phyloP scores from a whole-genome alignment of 2,113 vertebrate genomes.

The Brienomyrus longianalis region DNA sequence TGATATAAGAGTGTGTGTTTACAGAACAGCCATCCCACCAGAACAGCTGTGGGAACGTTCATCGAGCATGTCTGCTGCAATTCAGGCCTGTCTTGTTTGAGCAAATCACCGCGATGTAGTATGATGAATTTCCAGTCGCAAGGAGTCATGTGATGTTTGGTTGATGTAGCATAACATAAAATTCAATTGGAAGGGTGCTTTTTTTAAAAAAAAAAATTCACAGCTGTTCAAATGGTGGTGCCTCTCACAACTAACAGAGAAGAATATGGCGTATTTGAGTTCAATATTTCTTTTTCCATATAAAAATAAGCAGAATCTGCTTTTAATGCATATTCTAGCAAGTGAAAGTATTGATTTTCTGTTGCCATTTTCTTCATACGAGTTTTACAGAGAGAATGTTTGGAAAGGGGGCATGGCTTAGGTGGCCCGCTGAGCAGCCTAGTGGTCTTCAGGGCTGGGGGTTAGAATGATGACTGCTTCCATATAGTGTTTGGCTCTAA shows the following conservation, averaged over 20 bases:
- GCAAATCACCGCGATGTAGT: not conserved
- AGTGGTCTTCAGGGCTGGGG: not conserved
- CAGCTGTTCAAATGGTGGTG: constrained; percentile 11
- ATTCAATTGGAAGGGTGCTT: not conserved
- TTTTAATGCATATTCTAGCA: not conserved
- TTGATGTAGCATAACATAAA: constrained; percentile 13
- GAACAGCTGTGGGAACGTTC: not conserved
- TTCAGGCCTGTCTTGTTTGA: not conserved
- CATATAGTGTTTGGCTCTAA: not conserved
- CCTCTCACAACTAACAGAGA: not conserved
- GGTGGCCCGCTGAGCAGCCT: not conserved
- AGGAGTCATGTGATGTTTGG: not conserved
- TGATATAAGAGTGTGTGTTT: not conserved
- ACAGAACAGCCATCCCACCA: not conserved
- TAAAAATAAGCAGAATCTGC: not conserved
- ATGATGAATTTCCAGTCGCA: constrained; percentile 4
- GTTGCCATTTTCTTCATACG: not conserved
- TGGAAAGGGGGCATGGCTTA: not conserved
- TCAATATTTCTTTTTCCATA: not conserved
- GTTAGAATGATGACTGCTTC: not conserved
- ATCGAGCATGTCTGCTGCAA: not conserved
- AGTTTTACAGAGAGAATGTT: not conserved
- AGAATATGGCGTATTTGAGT: not conserved
- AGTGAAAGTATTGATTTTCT: not conserved
- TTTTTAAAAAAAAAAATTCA: not conserved